phyloP scores from a whole-genome alignment of 2,113 vertebrate genomes.

The Camelus dromedarius region DNA sequence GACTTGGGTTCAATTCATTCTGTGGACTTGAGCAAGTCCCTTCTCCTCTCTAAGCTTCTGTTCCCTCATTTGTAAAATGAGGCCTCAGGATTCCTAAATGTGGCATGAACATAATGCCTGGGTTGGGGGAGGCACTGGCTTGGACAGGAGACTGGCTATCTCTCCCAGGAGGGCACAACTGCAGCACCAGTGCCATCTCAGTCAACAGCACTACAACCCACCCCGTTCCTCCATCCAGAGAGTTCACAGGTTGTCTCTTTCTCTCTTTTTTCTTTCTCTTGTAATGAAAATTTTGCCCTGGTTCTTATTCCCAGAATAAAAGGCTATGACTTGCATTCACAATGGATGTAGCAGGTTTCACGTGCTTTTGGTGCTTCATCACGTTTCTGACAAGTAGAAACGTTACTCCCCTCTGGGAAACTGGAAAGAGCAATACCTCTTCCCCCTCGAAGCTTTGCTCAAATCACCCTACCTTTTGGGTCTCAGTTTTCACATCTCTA shows the following conservation, averaged over 20 bases:
- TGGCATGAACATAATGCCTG: not conserved
- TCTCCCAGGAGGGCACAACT: not conserved
- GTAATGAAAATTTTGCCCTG: slow-evolving; percentile 60
- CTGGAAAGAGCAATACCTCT: not conserved
- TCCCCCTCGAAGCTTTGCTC: not conserved
- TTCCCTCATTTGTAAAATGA: not conserved
- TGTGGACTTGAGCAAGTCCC: not conserved
- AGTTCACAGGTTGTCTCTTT: slow-evolving; percentile 29
- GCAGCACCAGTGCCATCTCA: not conserved
- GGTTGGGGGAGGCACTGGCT: not conserved
- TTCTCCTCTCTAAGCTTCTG: slow-evolving; percentile 17
- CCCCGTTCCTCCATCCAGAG: not conserved
- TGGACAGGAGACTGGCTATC: not conserved
- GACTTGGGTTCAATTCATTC: slow-evolving; percentile 14
- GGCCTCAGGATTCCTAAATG: not conserved
- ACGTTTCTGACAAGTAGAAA: not conserved
- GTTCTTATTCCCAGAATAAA: slow-evolving; percentile 65
- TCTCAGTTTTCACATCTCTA: slow-evolving; percentile 15
- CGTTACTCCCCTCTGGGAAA: not conserved
- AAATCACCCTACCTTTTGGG: not conserved
- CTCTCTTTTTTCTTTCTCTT: not conserved
- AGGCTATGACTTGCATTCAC: slow-evolving; percentile 45
- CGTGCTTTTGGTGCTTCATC: not conserved
- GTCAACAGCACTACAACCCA: not conserved
- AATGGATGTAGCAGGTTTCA: slow-evolving; percentile 3